Evolutionary conservation across 2,797 vertebrate genomes (phyloP).

Genomic region (Petrocephalus sullivani): DNA sequence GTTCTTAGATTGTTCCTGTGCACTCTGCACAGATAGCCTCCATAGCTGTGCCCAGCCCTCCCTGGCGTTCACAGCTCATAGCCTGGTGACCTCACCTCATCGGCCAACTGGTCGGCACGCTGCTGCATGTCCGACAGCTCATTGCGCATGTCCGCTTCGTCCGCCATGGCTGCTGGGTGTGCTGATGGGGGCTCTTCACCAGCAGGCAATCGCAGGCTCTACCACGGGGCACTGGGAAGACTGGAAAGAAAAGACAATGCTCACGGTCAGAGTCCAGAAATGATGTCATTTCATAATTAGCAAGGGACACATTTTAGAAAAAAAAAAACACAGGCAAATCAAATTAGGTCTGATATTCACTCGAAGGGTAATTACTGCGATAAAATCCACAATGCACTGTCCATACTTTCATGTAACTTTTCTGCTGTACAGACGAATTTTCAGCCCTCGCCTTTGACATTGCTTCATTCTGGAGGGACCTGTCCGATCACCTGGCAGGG

Average conservation of each 20-base stretch:
- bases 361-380: background rate
- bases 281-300: background rate
- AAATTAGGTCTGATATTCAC: background rate
- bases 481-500: background rate
- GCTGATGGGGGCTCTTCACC: slow-evolving; percentile 59
- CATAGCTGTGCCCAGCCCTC: background rate
- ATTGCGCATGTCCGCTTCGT: slow-evolving; percentile 98
- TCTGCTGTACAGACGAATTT: background rate
- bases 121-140: slow-evolving; percentile 99
- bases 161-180: slow-evolving; percentile 80
- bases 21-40: background rate
- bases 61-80: background rate
- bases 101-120: slow-evolving; percentile 92
- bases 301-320: background rate
- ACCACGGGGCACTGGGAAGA: slow-evolving; percentile 53
- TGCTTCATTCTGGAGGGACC: background rate
- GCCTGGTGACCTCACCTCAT: slow-evolving; percentile 76
- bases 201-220: slow-evolving; percentile 59
- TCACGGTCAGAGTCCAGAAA: background rate
- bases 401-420: background rate
- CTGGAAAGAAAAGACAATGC: slow-evolving; percentile 35
- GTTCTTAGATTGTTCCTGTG: background rate
- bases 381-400: background rate
- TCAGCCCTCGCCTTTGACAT: background rate
- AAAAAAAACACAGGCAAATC: background rate